phyloP scores from a whole-genome alignment of 2,888 invertebrate species.

The Campopleginae sp. region DNA sequence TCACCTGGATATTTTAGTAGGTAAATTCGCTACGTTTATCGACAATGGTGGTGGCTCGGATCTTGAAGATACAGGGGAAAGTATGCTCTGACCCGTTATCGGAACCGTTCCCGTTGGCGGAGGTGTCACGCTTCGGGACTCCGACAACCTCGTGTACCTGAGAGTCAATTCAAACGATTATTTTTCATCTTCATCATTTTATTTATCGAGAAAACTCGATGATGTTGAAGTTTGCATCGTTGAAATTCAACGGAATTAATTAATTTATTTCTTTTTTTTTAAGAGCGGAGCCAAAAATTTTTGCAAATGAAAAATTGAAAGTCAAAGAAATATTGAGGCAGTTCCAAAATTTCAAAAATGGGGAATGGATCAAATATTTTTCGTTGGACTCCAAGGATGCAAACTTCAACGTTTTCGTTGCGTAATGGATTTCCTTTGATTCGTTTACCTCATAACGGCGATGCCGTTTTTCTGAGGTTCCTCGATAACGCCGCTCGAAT shows the following conservation, averaged over 20 bases:
- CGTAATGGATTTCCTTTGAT: conserved; percentile 4
- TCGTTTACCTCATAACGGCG: conserved; percentile 74
- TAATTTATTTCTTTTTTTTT: too few species aligned
- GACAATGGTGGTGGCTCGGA: conserved; percentile 71
- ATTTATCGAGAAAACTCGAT: too few species aligned
- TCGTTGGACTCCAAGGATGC: neutral
- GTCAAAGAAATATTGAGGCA: too few species aligned
- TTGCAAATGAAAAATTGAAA: neutral
- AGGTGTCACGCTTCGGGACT: conserved; percentile 91
- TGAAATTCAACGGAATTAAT: too few species aligned
- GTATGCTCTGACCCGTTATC: conserved; percentile 53
- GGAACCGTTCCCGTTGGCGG: conserved; percentile 80
- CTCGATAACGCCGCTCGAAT: conserved; percentile 88
- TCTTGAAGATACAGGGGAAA: conserved; percentile 64
- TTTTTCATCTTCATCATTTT: neutral
- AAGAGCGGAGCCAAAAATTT: too few species aligned
- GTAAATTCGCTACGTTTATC: conserved; percentile 64
- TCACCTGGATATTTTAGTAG: conserved; percentile 64
- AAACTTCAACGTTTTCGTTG: neutral
- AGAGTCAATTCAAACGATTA: neutral
- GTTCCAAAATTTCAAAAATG: too few species aligned
- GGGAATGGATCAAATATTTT: too few species aligned
- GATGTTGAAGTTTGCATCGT: too few species aligned
- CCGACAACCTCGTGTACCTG: conserved; percentile 89
- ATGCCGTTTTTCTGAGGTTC: conserved; percentile 80